phyloP scores from a whole-genome alignment of 64 coral and sea anemone species.

The Pocillopora verrucosa region DNA sequence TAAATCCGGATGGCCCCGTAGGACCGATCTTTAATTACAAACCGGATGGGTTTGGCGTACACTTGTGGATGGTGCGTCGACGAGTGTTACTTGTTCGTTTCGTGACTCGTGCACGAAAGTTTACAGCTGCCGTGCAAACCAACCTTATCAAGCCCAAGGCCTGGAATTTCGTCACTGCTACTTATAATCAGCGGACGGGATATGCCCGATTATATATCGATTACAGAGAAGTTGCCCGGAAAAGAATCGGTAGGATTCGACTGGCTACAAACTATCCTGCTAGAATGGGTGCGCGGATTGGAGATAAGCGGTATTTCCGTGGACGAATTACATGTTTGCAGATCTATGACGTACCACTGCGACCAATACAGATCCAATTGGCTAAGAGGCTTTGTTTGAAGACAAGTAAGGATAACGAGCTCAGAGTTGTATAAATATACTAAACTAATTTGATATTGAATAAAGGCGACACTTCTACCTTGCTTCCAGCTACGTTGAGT shows the following conservation, averaged over 20 bases:
- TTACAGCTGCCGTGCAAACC: constrained; percentile 24
- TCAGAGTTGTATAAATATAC: neutral
- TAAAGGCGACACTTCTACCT: no score
- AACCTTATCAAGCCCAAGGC: constrained; percentile 39
- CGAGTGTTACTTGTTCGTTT: constrained; percentile 73
- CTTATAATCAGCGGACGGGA: constrained; percentile 63
- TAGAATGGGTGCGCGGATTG: constrained; percentile 63
- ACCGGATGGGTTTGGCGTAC: constrained; percentile 69
- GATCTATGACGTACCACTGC: constrained; percentile 63
- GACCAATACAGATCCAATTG: constrained; percentile 43
- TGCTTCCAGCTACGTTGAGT: no score
- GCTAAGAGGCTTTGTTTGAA: constrained; percentile 67
- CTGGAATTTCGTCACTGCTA: constrained; percentile 81
- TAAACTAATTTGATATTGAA: no score
- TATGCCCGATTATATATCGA: constrained; percentile 69
- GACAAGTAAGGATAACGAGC: constrained; percentile 20
- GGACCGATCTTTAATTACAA: constrained; percentile 92
- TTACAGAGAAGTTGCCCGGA: constrained; percentile 55
- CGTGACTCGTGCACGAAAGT: constrained; percentile 51
- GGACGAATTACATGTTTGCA: constrained; percentile 81
- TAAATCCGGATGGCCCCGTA: constrained; percentile 70
- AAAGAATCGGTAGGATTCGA: constrained; percentile 63
- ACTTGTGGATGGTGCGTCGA: constrained; percentile 66
- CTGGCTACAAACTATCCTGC: constrained; percentile 82
- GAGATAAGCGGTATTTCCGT: constrained; percentile 70